Conservation (phyloP, 2,888 invertebrate genomes). For the Cataglyphis altisquamis region DNA sequence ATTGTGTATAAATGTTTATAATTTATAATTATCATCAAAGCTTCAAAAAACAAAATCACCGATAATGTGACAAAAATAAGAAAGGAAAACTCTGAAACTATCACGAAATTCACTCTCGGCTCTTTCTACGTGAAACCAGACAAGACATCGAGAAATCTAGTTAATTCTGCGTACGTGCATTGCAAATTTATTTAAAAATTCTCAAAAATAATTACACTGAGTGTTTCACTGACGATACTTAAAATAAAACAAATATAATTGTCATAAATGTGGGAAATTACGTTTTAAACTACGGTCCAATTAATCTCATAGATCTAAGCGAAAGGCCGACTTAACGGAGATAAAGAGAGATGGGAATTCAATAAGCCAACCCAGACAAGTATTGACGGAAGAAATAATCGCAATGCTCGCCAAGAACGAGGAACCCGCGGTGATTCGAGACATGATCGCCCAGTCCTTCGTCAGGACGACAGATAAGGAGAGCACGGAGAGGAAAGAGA, state of each 20-base stretch:
- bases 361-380: neutral
- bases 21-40: conserved; percentile 11
- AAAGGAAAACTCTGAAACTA: neutral
- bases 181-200: neutral
- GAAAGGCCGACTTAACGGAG: neutral
- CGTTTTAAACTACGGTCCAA: neutral
- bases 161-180: neutral
- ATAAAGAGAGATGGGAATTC: neutral
- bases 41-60: neutral
- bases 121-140: conserved; percentile 37
- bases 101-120: conserved; percentile 48
- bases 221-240: neutral
- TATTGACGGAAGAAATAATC: neutral
- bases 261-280: neutral
- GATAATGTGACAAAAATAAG: neutral
- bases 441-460: neutral
- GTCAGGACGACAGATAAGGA: neutral
- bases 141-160: neutral
- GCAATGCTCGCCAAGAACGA: neutral
- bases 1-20: neutral
- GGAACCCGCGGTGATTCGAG: neutral
- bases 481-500: neutral
- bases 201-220: neutral
- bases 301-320: conserved; percentile 12
- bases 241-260: neutral